Percentiles rank a stretch among this genome's conserved stretches.
Conservation (phyloP, 2,888 invertebrate species). For the Drosophila infuscata region DNA sequence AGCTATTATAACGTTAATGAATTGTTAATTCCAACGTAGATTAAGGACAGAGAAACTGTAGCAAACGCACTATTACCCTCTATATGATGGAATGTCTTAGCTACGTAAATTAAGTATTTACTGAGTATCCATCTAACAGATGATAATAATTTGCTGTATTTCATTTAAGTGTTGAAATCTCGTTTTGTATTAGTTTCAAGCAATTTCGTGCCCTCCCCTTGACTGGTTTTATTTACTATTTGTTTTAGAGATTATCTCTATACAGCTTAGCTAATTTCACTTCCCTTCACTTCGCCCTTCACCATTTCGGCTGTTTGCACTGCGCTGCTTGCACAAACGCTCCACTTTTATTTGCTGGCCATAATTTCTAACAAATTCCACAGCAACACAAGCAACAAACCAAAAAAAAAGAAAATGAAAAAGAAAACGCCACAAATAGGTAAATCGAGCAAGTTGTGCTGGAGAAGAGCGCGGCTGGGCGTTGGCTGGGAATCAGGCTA, state of each 20-base stretch:
- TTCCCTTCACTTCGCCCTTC: constrained; percentile 7
- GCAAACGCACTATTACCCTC: background rate
- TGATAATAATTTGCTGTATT: background rate
- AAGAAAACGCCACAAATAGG: constrained; percentile 17
- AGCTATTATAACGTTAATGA: background rate
- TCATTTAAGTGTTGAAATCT: background rate
- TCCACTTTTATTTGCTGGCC: constrained; percentile 27
- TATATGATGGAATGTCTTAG: background rate
- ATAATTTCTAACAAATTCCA: constrained; percentile 41
- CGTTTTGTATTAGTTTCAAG: background rate
- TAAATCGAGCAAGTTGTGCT: constrained; percentile 4
- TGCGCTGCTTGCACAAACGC: constrained; percentile 8
- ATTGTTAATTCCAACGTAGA: background rate
- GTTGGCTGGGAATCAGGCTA: constrained; percentile 15
- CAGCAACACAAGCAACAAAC: constrained; percentile 19
- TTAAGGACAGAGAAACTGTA: background rate
- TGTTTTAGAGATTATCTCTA: constrained; percentile 12
- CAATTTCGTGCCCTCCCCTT: background rate
- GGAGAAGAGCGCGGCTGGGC: background rate
- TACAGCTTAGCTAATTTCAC: constrained; percentile 26
- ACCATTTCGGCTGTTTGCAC: constrained; percentile 11
- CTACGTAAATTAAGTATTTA: background rate
- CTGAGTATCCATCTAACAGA: background rate
- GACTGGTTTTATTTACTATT: background rate
- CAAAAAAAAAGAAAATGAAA: constrained; percentile 1